Percentiles rank a stretch among this genome's conserved stretches.
Conservation (phyloP, 2,888 invertebrate genomes). For the Adelphocoris suturalis region DNA sequence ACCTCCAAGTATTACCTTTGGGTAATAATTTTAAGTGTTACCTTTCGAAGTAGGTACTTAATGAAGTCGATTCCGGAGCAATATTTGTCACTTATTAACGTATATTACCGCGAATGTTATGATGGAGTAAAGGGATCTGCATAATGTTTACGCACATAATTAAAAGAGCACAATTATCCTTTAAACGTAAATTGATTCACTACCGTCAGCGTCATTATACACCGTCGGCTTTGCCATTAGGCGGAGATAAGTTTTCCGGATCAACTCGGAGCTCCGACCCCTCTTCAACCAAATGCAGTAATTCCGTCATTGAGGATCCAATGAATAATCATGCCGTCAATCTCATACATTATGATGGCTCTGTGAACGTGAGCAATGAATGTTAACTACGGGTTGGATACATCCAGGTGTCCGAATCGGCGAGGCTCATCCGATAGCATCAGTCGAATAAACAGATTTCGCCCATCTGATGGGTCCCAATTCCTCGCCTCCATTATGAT, state of each 20-base stretch:
- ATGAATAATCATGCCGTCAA: neutral
- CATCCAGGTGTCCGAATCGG: neutral
- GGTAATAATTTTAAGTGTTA: too few relatives aligned
- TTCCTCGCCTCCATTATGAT: neutral
- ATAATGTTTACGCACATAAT: too few relatives aligned
- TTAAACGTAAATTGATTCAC: too few relatives aligned
- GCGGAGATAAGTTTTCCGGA: neutral
- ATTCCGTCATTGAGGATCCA: neutral
- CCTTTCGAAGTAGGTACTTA: too few relatives aligned
- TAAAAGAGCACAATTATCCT: too few relatives aligned
- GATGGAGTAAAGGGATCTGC: too few relatives aligned
- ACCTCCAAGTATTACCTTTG: too few relatives aligned
- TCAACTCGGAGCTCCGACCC: neutral
- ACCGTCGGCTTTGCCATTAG: too few relatives aligned
- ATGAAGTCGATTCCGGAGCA: too few relatives aligned
- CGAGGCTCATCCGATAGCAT: neutral
- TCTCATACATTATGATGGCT: slow-evolving; percentile 24
- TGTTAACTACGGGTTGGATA: slow-evolving; percentile 8
- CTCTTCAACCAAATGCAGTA: neutral
- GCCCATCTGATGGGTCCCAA: neutral
- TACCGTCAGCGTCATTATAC: too few relatives aligned
- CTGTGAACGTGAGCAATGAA: neutral
- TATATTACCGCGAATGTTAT: too few relatives aligned
- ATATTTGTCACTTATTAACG: too few relatives aligned
- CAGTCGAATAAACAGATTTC: slow-evolving; percentile 7